A percentile compares a stretch with the other conserved stretches of the same genome.
Conservation (phyloP, 2,888 invertebrate species). For the Dicranocentrus wangi region DNA sequence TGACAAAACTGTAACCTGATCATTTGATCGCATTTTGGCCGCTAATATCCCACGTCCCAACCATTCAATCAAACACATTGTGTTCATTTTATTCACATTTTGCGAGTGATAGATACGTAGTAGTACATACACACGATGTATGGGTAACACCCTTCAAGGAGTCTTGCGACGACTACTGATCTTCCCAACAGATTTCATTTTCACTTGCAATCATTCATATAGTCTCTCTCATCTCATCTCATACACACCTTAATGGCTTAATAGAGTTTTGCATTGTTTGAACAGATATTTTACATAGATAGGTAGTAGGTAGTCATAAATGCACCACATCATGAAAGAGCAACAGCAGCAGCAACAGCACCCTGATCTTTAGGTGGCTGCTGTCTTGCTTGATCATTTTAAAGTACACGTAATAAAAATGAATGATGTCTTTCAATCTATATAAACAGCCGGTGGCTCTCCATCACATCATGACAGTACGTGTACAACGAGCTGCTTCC, state of each 20-base stretch:
- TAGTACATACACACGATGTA: conserved; percentile 10
- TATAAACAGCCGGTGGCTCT: conserved; percentile 50
- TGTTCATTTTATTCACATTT: too few species aligned
- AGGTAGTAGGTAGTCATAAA: too few species aligned
- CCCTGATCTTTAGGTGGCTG: too few species aligned
- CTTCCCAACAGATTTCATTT: conserved; percentile 41
- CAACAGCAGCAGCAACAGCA: too few species aligned
- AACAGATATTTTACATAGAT: too few species aligned
- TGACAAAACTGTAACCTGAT: conserved; percentile 48
- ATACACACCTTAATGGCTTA: too few species aligned
- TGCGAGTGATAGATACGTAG: too few species aligned
- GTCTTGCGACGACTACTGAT: background rate
- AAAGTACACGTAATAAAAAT: conserved; percentile 35
- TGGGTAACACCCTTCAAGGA: conserved; percentile 58
- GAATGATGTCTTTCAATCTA: conserved; percentile 52
- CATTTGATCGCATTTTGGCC: conserved; percentile 17
- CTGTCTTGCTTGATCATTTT: background rate
- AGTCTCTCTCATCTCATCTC: too few species aligned
- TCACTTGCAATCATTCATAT: too few species aligned
- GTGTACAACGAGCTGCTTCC: background rate
- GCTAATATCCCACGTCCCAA: background rate
- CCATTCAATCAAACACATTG: too few species aligned
- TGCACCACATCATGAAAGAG: too few species aligned
- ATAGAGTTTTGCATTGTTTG: too few species aligned
- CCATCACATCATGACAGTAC: background rate